These are phyloP conservation scores for Tenthredo notha DNA, from an alignment of 2,888 invertebrate genomes.

Conservation along the genomic window DNA sequence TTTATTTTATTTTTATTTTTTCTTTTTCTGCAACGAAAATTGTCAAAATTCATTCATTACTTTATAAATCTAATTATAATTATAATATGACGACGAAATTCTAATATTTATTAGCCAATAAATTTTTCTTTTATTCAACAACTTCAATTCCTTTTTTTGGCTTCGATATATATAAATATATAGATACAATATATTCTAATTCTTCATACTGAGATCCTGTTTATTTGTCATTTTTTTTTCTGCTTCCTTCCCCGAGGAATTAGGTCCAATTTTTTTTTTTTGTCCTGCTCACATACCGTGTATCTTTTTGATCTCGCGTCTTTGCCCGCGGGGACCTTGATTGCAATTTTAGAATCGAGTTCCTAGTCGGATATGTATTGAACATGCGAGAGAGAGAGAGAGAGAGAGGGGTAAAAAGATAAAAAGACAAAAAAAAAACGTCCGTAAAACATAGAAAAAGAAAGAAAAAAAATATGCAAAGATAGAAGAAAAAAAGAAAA, in stretches of 20 bases:
- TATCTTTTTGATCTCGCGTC: neutral
- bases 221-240: neutral
- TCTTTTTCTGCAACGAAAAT: neutral
- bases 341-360: constrained; percentile 31
- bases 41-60: neutral
- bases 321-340: constrained; percentile 22
- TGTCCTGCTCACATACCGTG: neutral
- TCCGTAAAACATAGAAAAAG: neutral
- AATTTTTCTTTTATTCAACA: neutral
- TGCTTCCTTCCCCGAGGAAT: neutral
- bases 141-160: too few species aligned
- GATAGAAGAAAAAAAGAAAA: neutral
- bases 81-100: neutral
- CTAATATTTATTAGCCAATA: neutral
- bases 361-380: neutral
- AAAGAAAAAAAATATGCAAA: neutral
- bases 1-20: too few species aligned
- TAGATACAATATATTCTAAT: neutral
- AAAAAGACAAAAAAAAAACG: neutral
- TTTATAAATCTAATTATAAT: neutral
- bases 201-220: neutral
- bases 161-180: too few species aligned
- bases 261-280: neutral
- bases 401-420: neutral
- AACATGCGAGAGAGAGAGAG: neutral